Base-by-base conservation (phyloP, 2,797 vertebrate species). In the Margarornis squamiger region DNA sequence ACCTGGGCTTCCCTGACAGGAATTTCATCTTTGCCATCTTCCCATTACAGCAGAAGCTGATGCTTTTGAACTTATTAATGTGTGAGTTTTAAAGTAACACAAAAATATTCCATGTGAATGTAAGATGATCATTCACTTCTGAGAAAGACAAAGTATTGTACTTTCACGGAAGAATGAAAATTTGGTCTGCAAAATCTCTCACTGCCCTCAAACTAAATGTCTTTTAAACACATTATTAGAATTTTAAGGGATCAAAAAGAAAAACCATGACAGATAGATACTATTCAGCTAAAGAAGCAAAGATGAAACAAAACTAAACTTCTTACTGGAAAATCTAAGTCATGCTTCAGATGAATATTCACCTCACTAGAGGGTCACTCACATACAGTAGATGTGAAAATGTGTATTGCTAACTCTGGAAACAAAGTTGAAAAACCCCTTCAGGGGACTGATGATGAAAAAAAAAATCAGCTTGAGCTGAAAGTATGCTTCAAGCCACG, bases 161-260 rank as follows among this genome's bases (percentile, higher is more conserved):
- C 82, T 91, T 96, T 55, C 90, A 96, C 74, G 92, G 82, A 84
- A 65, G 5, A 94, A 96, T 93, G 97, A 86, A 96, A 86, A 96
- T 96, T 92, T 91, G 73, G 83, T 86, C 95, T 95, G 78, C 92
- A 97, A 85, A 95, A 93, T 79, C 84, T 95, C 92, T 97, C 95
- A 88, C 72, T 89, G 80, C 71, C 85, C 66, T 96, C 63, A 20
- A 91, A 96, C 86, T 91, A 97, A 97, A 90, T 62, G 76, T 74
- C 57, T 77, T 97, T 73, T 89, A 93, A 96, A 94, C 71, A 71
- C 63, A 48, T 66, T 15, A 84, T 94, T 90, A 96, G 41, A 95
- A 96, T 72, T 55, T 27, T 55, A 43, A 12, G 8, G 7, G 26
- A 46, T 52, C 14, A 51, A 54, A 93, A 84, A 19, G 9, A 51